Base-by-base conservation (phyloP, 1,140 invertebrate species). In the Dendroctonus ponderosae region DNA sequence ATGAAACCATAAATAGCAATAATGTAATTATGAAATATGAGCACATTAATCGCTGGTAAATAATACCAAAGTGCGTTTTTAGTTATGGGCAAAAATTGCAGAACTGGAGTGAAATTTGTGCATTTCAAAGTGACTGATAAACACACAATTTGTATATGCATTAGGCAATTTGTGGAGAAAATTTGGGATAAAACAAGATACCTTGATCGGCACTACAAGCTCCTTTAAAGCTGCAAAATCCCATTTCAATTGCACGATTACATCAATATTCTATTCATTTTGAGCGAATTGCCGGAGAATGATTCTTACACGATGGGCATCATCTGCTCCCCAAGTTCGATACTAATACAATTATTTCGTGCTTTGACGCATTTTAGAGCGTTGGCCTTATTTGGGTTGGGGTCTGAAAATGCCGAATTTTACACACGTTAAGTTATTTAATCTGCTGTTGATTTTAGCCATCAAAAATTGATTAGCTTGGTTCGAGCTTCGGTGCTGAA, bases 271-370 rank as follows among this genome's bases (percentile, higher is more conserved):
- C 41, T 7, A 43, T 44, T 58, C 41, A 44, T 58, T 58, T 58
- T 43, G 7, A 58, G 42, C 11, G 56, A 58, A 58, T 58, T 44
- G 46, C 56, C 11, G 40, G 46, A 8, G 14, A 51, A 50, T 62
- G 41, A 12, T 62, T 50, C 38, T 43, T 48, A 26, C 40, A 52
- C 38, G 49, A 39, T 62, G 60, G 48, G 38, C 60, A 62, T 38
- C 60, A 62, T 62, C 60, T 62, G 60, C 39, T 50, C 49, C 60
- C 44, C 12, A 40, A 62, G 49, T 51, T 62, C 60, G 60, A 62
- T 62, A 42, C 60, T 62, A 62, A 62, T 62, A 62, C 52, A 62
- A 62, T 62, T 62, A 62, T 62, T 62, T 62, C 52, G 60, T 42
- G 60, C 60, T 62, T 51, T 62, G 49, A 62, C 60, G 60, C 49